Evolutionary conservation across 2,797 vertebrate species (phyloP), one percentile per base, ranked within the genome.

Genomic region (Gymnopithys bicolor): DNA sequence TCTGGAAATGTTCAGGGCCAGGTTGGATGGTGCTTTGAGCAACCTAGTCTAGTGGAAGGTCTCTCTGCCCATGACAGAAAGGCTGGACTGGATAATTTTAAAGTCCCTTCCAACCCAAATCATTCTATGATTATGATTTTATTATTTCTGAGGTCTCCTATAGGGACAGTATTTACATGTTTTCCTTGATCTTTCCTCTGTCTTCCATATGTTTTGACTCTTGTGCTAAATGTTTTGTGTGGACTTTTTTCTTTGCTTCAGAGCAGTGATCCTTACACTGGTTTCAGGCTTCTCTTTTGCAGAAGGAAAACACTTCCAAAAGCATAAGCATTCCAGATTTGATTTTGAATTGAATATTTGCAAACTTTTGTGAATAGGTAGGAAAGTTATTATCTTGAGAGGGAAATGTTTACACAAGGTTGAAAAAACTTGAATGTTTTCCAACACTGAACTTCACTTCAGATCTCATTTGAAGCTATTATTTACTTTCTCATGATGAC

Each of bases 311-410:
- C 9, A 27, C 37, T 67, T 86, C 45, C 45, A 84, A 89, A 89
- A 73, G 7, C 32, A n/a, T 28, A 76, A 77, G 19, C 13, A 39
- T 69, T 90, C 33, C 78, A 80, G 52, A 70, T 87, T 87, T 87
- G 21, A 80, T 92, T 87, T 83, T 68, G n/a, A 80, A 68, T 89
- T 83, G 80, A 92, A 51, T 91, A 90, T 93, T 95, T 95, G 51
- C 64, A 87, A 94, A 90, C 46, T 86, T 78, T 37, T 56, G 17
- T 75, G 33, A 87, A 69, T 9, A 66, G 49, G 39, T 28, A 74
- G 63, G 45, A 76, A 92, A 90, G 37, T 83, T 92, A 74, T 80
- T 95, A 95, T 89, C 78, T 83, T 78, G 39, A 93, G 87, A 93
- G 75, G 43, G 39, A 89, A 92, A 82, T 64, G 19, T 82, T 97